Conservation (phyloP, 2,113 vertebrate species). For the Mesembrinibis cayennensis region DNA sequence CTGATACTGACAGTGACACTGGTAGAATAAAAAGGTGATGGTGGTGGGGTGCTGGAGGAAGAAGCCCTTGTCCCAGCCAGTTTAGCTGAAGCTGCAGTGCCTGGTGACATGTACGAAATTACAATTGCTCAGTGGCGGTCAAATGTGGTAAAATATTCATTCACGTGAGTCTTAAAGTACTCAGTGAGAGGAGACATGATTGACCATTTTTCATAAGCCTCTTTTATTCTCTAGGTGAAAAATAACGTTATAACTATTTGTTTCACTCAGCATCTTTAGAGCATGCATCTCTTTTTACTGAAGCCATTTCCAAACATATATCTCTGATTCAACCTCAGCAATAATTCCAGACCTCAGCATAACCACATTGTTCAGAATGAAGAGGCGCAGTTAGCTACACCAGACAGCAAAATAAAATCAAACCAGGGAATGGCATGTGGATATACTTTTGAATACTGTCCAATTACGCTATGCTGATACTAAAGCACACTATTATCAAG, state of each 20-base stretch:
- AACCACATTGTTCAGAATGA: background rate
- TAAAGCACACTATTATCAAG: background rate
- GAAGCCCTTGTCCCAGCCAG: background rate
- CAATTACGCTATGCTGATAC: background rate
- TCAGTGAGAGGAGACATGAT: background rate
- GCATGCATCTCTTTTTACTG: background rate
- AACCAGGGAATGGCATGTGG: background rate
- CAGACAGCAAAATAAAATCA: background rate
- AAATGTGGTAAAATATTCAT: background rate
- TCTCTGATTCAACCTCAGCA: background rate
- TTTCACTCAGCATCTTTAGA: background rate
- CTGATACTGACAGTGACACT: background rate
- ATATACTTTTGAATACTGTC: background rate
- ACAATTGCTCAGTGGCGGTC: background rate
- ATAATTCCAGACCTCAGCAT: background rate
- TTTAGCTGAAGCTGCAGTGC: background rate
- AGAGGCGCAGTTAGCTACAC: background rate
- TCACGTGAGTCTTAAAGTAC: background rate
- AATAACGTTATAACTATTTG: background rate
- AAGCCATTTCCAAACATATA: background rate
- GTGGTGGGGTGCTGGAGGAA: background rate
- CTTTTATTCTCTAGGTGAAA: background rate
- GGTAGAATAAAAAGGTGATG: background rate
- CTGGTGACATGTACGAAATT: background rate
- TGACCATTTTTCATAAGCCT: background rate